phyloP scores from a whole-genome alignment of 1,140 invertebrate genomes.

The Trachymyrmex cornetzi region DNA sequence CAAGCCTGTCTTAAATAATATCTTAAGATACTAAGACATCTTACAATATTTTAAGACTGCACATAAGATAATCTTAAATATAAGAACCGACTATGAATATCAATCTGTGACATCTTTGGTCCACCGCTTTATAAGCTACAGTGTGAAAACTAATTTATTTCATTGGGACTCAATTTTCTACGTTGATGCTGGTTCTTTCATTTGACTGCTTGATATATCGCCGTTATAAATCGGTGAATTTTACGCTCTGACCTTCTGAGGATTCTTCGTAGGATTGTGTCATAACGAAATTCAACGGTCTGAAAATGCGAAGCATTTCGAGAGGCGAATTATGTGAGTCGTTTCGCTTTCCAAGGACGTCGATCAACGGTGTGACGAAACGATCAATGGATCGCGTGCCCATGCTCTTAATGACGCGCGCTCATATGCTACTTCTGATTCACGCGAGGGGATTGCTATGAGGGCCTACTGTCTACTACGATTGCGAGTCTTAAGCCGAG shows the following conservation, averaged over 20 bases:
- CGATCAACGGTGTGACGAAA: conserved; percentile 26
- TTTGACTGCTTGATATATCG: not conserved
- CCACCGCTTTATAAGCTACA: too few relatives aligned
- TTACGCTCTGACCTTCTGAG: not conserved
- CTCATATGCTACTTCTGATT: conserved; percentile 6
- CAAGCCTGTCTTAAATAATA: too few relatives aligned
- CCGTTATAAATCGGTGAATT: not conserved
- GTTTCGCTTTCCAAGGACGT: conserved; percentile 52
- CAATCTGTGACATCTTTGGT: too few relatives aligned
- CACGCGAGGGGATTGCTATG: not conserved
- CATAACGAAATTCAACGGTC: not conserved
- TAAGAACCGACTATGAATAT: too few relatives aligned
- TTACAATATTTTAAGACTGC: too few relatives aligned
- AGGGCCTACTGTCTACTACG: not conserved
- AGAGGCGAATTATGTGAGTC: not conserved
- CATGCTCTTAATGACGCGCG: conserved; percentile 20
- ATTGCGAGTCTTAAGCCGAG: not conserved
- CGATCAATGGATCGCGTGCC: conserved; percentile 38
- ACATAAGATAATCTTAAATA: too few relatives aligned
- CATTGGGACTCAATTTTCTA: too few relatives aligned
- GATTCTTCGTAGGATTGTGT: not conserved
- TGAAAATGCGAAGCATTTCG: conserved; percentile 28
- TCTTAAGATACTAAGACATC: too few relatives aligned
- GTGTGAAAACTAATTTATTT: too few relatives aligned
- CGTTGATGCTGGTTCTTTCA: not conserved